These are phyloP conservation scores for Silurus asotus DNA, from an alignment of 2,113 vertebrate genomes.

Conservation along the genomic window DNA sequence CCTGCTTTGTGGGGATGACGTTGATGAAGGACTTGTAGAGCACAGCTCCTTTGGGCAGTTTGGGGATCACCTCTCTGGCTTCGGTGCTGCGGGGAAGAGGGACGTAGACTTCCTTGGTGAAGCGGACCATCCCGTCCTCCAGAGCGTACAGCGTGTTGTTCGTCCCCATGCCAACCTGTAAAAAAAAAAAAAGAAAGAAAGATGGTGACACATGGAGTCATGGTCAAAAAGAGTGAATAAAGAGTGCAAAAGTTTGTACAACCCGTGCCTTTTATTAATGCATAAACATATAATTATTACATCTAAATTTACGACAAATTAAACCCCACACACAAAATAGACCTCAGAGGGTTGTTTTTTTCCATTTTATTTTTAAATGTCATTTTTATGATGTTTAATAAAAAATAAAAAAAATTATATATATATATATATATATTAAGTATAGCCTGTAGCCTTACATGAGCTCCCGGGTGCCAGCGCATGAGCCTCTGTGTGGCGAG, in stretches of 20 bases:
- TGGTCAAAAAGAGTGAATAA: background rate
- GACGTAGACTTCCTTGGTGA: constrained; percentile 91
- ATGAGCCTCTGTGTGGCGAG: constrained; percentile 86
- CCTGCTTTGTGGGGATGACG: constrained; percentile 79
- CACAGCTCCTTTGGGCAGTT: constrained; percentile 81
- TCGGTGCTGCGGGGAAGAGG: constrained; percentile 76
- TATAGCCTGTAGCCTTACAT: constrained; percentile 73
- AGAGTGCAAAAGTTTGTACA: background rate
- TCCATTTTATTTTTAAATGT: too few relatives aligned
- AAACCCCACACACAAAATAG: too few relatives aligned
- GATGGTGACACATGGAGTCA: background rate
- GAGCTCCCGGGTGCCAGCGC: constrained; percentile 92
- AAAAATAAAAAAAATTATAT: too few relatives aligned
- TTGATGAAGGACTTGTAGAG: constrained; percentile 96
- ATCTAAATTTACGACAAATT: too few relatives aligned
- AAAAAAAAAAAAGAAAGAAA: background rate
- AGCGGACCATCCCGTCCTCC: constrained; percentile 86
- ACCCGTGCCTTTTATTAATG: background rate
- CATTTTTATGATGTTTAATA: too few relatives aligned
- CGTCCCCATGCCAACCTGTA: constrained; percentile 87
- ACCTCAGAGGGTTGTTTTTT: too few relatives aligned
- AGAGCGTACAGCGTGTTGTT: constrained; percentile 87
- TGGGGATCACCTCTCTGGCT: constrained; percentile 73
- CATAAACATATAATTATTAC: too few relatives aligned
- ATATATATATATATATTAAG: too few relatives aligned